phyloP scores from a whole-genome alignment of 2,113 vertebrate genomes.

The Sigmodon hispidus region DNA sequence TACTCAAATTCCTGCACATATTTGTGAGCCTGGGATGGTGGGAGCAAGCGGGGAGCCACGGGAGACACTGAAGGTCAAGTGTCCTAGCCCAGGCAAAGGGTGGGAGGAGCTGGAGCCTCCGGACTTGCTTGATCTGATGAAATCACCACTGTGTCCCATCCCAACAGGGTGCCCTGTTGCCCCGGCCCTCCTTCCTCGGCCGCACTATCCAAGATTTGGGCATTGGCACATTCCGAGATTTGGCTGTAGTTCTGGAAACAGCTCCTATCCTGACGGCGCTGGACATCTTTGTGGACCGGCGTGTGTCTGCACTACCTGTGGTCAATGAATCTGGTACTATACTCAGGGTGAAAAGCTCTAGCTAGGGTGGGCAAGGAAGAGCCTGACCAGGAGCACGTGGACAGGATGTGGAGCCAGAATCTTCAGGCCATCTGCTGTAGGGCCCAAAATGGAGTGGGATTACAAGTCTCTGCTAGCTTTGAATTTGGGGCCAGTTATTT shows the following conservation, averaged over 20 bases:
- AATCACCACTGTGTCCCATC: not conserved
- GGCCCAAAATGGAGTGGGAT: not conserved
- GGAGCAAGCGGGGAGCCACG: not conserved
- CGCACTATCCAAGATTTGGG: constrained; percentile 91
- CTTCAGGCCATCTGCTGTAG: not conserved
- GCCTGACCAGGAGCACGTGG: not conserved
- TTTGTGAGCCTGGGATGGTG: constrained; percentile 84
- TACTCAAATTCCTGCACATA: constrained; percentile 97
- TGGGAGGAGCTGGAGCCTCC: not conserved
- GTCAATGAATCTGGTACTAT: constrained; percentile 89
- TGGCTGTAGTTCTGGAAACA: constrained; percentile 91
- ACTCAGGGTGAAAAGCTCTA: not conserved
- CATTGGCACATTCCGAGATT: constrained; percentile 94
- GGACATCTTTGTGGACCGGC: constrained; percentile 94
- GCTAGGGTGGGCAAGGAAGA: not conserved
- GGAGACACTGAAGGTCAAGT: not conserved
- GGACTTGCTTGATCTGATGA: not conserved
- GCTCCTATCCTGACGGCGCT: constrained; percentile 91
- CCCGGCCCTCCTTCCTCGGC: constrained; percentile 90
- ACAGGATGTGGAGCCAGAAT: no score
- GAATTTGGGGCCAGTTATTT: not conserved
- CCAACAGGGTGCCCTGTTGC: constrained; percentile 85
- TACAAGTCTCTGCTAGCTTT: not conserved
- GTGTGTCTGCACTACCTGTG: constrained; percentile 95
- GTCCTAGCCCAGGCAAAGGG: not conserved